These are phyloP conservation scores for Megaceryle maxima DNA, from an alignment of 2,113 vertebrate genomes.

Conservation along the genomic window DNA sequence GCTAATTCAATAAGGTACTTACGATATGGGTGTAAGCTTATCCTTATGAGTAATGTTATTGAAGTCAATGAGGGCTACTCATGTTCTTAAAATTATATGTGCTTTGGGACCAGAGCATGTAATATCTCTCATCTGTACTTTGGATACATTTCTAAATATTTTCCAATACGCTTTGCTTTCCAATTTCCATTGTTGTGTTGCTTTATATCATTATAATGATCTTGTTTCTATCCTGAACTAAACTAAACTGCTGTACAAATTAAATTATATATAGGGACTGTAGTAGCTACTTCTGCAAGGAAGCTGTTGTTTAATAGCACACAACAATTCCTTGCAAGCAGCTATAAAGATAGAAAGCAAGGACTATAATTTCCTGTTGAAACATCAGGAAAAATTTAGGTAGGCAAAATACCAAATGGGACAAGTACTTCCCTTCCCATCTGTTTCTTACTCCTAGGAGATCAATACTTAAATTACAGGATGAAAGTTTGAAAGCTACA, in stretches of 20 bases:
- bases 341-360: not conserved
- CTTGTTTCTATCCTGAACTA: not conserved
- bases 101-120: not conserved
- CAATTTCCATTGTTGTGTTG: rapidly evolving
- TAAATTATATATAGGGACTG: not conserved
- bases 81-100: not conserved
- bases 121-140: not conserved
- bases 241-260: not conserved
- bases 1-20: not conserved
- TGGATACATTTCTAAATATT: not conserved
- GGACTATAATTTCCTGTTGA: conserved; percentile 1
- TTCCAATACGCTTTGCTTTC: not conserved
- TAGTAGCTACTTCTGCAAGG: not conserved
- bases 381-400: not conserved
- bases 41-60: not conserved
- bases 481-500: not conserved
- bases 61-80: not conserved
- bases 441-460: not conserved
- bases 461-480: not conserved
- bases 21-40: not conserved
- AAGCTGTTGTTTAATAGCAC: not conserved
- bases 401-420: not conserved
- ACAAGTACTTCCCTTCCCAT: not conserved
- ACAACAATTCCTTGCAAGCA: not conserved
- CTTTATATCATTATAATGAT: not conserved